Percentiles rank a stretch among this genome's conserved stretches.
These are phyloP conservation scores for Drosophila anceps DNA, from an alignment of 2,888 invertebrate species.

Conservation along the genomic window DNA sequence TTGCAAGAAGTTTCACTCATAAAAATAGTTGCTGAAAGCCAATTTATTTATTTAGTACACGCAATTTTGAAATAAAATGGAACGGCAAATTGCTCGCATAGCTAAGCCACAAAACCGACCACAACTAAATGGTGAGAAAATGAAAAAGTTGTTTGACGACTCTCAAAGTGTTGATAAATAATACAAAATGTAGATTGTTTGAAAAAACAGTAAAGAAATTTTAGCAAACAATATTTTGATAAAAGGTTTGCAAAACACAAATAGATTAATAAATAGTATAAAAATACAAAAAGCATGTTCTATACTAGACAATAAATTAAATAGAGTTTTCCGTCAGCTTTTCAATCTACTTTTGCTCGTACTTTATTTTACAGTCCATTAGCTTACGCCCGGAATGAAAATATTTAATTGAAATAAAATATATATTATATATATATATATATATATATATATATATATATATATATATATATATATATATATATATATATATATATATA, in stretches of 20 bases:
- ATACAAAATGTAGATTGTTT: not conserved
- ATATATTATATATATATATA: too few species aligned
- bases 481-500: not conserved
- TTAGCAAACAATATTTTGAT: not conserved
- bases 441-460: too few species aligned
- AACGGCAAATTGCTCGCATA: conserved; percentile 6
- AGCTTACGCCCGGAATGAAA: not conserved
- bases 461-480: too few species aligned
- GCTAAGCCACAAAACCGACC: not conserved
- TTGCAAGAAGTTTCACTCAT: conserved; percentile 22
- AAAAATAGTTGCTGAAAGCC: conserved; percentile 17
- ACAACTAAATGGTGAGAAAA: conserved; percentile 5
- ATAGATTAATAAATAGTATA: not conserved
- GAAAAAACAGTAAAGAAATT: not conserved
- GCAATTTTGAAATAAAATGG: conserved; percentile 16
- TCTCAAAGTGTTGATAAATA: conserved; percentile 13
- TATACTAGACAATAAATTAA: not conserved
- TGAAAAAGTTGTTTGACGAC: not conserved
- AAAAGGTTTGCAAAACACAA: not conserved
- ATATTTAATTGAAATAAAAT: not conserved
- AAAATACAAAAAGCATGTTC: not conserved
- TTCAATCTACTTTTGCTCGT: not conserved
- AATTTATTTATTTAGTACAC: conserved; percentile 29
- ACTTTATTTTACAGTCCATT: not conserved
- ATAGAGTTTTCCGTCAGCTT: not conserved